Evolutionary conservation across 2,888 invertebrate species (phyloP).

Genomic region (Idaea dimidiata): DNA sequence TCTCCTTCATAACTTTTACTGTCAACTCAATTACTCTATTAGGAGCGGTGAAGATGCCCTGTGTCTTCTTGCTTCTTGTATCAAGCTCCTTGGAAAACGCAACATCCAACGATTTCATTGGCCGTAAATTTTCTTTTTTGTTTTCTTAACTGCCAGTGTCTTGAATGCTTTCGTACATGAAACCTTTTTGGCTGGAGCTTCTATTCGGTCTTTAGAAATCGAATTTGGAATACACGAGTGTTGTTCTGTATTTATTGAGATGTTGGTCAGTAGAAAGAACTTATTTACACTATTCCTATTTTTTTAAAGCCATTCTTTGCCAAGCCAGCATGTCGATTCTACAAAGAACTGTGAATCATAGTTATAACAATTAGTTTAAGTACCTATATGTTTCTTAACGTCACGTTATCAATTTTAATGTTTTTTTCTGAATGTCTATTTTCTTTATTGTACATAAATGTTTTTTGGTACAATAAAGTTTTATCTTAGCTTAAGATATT

Average conservation of each 20-base stretch:
- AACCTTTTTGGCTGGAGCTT: neutral
- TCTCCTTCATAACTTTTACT: slow-evolving; percentile 77
- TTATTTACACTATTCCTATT: too few species aligned
- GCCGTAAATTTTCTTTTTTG: slow-evolving; percentile 14
- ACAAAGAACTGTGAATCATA: too few species aligned
- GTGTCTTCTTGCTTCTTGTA: slow-evolving; percentile 18
- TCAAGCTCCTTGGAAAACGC: slow-evolving; percentile 23
- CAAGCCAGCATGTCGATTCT: too few species aligned
- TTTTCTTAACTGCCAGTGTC: neutral
- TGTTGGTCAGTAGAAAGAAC: neutral
- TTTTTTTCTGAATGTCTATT: too few species aligned
- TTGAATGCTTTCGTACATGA: neutral
- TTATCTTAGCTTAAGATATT: too few species aligned
- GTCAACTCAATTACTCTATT: slow-evolving; percentile 71
- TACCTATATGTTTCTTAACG: too few species aligned
- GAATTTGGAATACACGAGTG: neutral
- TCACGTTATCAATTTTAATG: too few species aligned
- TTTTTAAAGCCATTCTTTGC: too few species aligned
- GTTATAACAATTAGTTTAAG: too few species aligned
- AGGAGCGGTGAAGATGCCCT: slow-evolving; percentile 40
- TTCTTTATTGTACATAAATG: too few species aligned
- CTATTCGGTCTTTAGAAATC: neutral
- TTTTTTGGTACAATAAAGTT: too few species aligned
- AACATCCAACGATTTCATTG: slow-evolving; percentile 26
- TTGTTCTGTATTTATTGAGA: neutral